Evolutionary conservation across 2,888 invertebrate genomes (phyloP).

Genomic region (Drosophila sordidula): DNA sequence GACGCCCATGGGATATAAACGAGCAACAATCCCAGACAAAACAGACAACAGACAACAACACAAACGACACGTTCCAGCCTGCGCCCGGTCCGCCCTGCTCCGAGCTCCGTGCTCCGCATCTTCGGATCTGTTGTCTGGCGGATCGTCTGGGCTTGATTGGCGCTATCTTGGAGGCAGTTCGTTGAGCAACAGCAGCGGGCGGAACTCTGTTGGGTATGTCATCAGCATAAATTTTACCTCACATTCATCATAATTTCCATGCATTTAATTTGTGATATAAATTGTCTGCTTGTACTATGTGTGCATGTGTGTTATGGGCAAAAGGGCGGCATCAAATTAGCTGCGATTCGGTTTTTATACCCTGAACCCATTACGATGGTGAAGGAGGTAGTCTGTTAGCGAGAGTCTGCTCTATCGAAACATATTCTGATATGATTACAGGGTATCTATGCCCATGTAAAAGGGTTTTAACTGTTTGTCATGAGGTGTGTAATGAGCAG

Average conservation of each 20-base stretch:
- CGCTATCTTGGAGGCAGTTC: slow-evolving; percentile 28
- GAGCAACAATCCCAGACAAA: slow-evolving; percentile 25
- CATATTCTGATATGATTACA: no score
- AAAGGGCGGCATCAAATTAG: slow-evolving; percentile 44
- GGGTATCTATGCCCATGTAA: neutral
- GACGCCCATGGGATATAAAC: slow-evolving; percentile 54
- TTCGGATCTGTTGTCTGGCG: slow-evolving; percentile 36
- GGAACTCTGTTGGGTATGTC: slow-evolving; percentile 56
- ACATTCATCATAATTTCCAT: slow-evolving; percentile 79
- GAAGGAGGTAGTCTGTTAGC: neutral
- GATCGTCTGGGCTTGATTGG: slow-evolving; percentile 53
- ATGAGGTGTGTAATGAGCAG: no score
- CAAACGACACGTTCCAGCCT: neutral
- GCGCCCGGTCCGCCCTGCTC: neutral
- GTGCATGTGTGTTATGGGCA: slow-evolving; percentile 26
- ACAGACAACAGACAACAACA: neutral
- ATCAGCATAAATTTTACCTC: slow-evolving; percentile 78
- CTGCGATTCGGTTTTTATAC: slow-evolving; percentile 30
- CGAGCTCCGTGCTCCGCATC: neutral
- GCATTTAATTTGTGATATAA: slow-evolving; percentile 76
- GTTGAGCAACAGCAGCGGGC: slow-evolving; percentile 19
- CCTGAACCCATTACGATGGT: slow-evolving; percentile 1
- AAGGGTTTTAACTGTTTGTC: no score
- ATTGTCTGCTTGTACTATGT: slow-evolving; percentile 51
- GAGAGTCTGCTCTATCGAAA: no score